Evolutionary conservation across 2,888 invertebrate genomes (phyloP).

Genomic region (Agrilus biguttatus): DNA sequence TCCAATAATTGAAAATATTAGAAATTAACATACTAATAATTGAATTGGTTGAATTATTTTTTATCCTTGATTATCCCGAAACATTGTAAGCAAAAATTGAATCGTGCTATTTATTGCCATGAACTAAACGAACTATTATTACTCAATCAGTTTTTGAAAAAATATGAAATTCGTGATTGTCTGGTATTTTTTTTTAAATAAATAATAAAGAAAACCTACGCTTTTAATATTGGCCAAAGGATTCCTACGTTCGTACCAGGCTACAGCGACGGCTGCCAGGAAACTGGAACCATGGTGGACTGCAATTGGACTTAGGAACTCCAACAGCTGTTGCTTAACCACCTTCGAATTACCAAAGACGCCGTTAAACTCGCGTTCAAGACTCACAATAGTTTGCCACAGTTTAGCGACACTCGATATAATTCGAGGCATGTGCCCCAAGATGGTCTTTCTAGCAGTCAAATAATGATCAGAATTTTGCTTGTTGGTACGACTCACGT

Average conservation of each 20-base stretch:
- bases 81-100: too few relatives aligned
- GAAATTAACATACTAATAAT: too few relatives aligned
- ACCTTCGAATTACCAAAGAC: conserved; percentile 48
- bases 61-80: too few relatives aligned
- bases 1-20: too few relatives aligned
- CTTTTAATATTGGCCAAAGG: conserved; percentile 33
- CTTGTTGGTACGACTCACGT: conserved; percentile 22
- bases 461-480: conserved; percentile 30
- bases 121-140: neutral
- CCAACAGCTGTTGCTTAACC: conserved; percentile 64
- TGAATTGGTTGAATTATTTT: too few relatives aligned
- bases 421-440: conserved; percentile 67
- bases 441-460: conserved; percentile 55
- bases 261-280: conserved; percentile 68
- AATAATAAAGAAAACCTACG: conserved; percentile 16
- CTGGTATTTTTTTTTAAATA: too few relatives aligned
- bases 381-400: conserved; percentile 53
- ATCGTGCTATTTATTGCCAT: too few relatives aligned
- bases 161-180: neutral
- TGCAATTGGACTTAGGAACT: conserved; percentile 72
- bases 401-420: conserved; percentile 64
- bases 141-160: neutral
- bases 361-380: conserved; percentile 34
- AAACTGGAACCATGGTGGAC: conserved; percentile 70
- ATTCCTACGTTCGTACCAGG: conserved; percentile 64